Evolutionary conservation across 2,113 vertebrate species (phyloP).

Genomic region (Pipa parva): DNA sequence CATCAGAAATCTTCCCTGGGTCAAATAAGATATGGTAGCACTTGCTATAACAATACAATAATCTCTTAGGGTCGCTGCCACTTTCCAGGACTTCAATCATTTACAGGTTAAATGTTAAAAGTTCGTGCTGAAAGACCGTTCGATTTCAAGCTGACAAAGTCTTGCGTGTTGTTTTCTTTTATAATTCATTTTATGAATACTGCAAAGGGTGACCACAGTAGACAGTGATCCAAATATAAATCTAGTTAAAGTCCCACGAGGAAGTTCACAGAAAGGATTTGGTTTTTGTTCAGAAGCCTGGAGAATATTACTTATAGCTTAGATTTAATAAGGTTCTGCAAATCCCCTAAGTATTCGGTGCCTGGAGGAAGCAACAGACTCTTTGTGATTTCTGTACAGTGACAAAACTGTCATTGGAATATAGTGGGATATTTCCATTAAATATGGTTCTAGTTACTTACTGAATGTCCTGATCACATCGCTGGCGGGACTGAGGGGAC

Average conservation of each 20-base stretch:
- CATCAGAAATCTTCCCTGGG: neutral
- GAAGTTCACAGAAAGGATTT: neutral
- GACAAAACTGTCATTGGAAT: neutral
- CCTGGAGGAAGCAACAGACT: neutral
- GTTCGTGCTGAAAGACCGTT: slow-evolving; percentile 6
- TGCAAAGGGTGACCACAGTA: slow-evolving; percentile 41
- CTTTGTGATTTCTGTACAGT: neutral
- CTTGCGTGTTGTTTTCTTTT: neutral
- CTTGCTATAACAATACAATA: neutral
- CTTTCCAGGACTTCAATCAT: slow-evolving; percentile 16
- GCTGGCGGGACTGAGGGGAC: slow-evolving; percentile 73
- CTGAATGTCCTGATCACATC: slow-evolving; percentile 68
- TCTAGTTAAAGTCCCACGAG: slow-evolving; percentile 30
- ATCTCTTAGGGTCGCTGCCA: slow-evolving; percentile 12
- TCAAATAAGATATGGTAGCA: neutral
- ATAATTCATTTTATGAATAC: slow-evolving; percentile 36
- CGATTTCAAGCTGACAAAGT: neutral
- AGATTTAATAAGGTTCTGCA: slow-evolving; percentile 42
- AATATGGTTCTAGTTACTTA: slow-evolving; percentile 61
- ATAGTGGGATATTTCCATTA: neutral
- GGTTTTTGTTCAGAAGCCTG: slow-evolving; percentile 17
- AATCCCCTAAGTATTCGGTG: neutral
- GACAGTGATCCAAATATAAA: slow-evolving; percentile 45
- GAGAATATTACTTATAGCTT: slow-evolving; percentile 10
- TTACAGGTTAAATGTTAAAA: slow-evolving; percentile 20